Conservation (phyloP, 2,113 vertebrate species). For the Cyanistes caeruleus region DNA sequence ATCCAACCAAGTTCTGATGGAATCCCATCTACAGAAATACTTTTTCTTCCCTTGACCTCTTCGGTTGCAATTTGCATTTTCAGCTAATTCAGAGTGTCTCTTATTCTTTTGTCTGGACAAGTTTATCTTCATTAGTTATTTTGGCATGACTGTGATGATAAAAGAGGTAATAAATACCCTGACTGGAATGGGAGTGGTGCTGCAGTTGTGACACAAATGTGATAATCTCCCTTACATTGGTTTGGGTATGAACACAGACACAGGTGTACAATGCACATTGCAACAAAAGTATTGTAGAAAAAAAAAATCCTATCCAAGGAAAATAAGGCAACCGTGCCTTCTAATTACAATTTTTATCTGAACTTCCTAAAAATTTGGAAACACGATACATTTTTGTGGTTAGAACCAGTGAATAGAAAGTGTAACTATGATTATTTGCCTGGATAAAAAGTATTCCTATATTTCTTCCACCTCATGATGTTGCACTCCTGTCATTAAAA, state of each 20-base stretch:
- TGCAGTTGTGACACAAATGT: background rate
- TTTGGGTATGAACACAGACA: background rate
- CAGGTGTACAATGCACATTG: fast-evolving
- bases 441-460: background rate
- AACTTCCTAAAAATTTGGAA: background rate
- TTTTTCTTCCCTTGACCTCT: background rate
- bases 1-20: background rate
- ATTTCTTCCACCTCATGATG: background rate
- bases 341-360: background rate
- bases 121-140: background rate
- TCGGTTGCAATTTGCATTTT: background rate
- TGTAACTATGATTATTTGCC: background rate
- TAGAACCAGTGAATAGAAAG: background rate
- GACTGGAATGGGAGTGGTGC: background rate
- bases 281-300: background rate
- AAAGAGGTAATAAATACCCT: background rate
- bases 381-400: background rate
- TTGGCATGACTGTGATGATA: background rate
- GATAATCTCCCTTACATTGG: fast-evolving
- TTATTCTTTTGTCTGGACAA: background rate
- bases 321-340: fast-evolving
- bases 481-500: background rate
- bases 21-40: background rate
- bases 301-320: background rate
- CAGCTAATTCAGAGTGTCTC: background rate